Evolutionary conservation across 2,888 invertebrate genomes (phyloP).

Genomic region (Pycnomerus fuliginosus): DNA sequence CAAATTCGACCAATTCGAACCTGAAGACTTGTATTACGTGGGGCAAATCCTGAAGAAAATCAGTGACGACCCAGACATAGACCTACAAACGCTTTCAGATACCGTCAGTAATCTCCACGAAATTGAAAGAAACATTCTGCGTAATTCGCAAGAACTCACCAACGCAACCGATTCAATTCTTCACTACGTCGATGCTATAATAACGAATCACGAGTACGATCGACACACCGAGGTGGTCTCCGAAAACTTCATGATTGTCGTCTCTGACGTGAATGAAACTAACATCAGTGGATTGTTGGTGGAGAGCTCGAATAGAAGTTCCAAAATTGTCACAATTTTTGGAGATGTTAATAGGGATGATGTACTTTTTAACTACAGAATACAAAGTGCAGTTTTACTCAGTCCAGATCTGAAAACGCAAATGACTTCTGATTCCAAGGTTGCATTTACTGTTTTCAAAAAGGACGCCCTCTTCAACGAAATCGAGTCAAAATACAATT

Average conservation of each 20-base stretch:
- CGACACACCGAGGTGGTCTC: neutral
- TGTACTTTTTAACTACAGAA: conserved; percentile 1
- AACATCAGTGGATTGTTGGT: conserved; percentile 3
- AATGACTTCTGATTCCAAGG: conserved; percentile 1
- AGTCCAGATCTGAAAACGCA: conserved; percentile 7
- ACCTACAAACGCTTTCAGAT: conserved; percentile 5
- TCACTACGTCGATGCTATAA: conserved; percentile 57
- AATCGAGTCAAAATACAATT: neutral
- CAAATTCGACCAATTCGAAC: too few species aligned
- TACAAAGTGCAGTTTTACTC: conserved; percentile 13
- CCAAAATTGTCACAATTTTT: too few species aligned
- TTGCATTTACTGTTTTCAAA: conserved; percentile 8
- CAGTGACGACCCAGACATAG: neutral
- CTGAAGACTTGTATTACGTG: conserved; percentile 14
- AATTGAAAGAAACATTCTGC: conserved; percentile 5
- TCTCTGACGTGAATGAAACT: neutral
- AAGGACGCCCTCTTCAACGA: conserved; percentile 14
- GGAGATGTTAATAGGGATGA: conserved; percentile 2
- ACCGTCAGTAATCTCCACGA: conserved; percentile 14
- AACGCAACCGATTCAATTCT: conserved; percentile 50
- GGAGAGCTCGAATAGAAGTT: neutral
- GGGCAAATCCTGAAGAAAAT: conserved; percentile 11
- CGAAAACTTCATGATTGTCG: conserved; percentile 1
- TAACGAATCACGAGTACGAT: conserved; percentile 48
- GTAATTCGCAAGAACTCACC: conserved; percentile 6